Percentiles rank a stretch among this genome's conserved stretches.
Conservation (phyloP, 2,888 invertebrate genomes). For the Sepioteuthis lessoniana region DNA sequence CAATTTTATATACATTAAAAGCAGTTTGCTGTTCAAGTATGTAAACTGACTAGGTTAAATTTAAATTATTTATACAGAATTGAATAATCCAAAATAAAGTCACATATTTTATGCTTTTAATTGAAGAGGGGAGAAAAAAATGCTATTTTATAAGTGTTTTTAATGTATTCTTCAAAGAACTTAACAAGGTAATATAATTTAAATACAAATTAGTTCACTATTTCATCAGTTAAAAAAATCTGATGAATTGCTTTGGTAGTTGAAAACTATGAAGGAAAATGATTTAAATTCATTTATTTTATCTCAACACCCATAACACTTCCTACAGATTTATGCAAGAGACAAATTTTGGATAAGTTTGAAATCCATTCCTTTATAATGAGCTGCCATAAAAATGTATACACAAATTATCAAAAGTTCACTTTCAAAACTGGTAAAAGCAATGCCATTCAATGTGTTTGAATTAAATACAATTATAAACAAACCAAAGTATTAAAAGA, state of each 20-base stretch:
- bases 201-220: not conserved
- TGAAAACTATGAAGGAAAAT: not conserved
- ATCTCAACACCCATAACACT: not conserved
- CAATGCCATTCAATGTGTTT: not conserved
- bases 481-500: not conserved
- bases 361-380: not conserved
- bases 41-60: not conserved
- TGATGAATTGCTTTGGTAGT: not conserved
- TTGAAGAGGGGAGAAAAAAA: not conserved
- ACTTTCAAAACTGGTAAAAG: not conserved
- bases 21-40: not conserved
- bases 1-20: not conserved
- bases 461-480: not conserved
- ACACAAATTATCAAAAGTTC: not conserved
- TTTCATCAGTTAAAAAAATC: not conserved
- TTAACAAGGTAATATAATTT: too few relatives aligned
- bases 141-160: not conserved
- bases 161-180: not conserved
- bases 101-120: not conserved
- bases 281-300: not conserved
- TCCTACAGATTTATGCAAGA: not conserved
- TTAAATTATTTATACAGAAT: not conserved
- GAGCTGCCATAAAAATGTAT: slow-evolving; percentile 14
- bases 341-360: not conserved
- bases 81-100: not conserved